Evolutionary conservation across 1,140 invertebrate species (phyloP), one percentile per base, ranked within the genome.

Genomic region (Homarus americanus): DNA sequence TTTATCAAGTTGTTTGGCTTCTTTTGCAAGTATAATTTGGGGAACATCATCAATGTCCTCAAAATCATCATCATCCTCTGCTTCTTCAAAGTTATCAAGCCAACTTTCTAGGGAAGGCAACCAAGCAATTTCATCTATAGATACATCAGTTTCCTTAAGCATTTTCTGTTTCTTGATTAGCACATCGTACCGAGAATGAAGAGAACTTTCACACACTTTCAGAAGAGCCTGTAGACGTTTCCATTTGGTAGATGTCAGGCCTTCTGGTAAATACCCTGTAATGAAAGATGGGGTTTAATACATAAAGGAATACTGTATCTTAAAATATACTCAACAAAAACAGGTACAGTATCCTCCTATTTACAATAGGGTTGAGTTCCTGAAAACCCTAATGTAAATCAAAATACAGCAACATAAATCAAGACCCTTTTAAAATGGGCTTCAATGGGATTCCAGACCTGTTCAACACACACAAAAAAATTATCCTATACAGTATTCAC

Each of bases 1-100:
- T 36, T 36, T 63, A 20, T 82, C 79, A 53, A 82, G 79, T 32
- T 82, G 79, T 36, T 63, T 63, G 53, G 49, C 79, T 63, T 36
- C 79, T 34, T 58, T 82, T 9, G 63, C 63, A 24, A 69, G n/a
- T 24, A 69, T 28, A 4, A 7, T 69, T 9, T 28, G 3, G n/a
- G n/a, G 10, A 32, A 28, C 9, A 69, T 28, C 5, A 10, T 69
- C 32, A 7, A 69, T 58, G 75, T 80, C 38, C 76, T 79, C 41
- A 28, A n/a, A n/a, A 53, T 32, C 5, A 10, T 28, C 41, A 34
- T 82, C 44, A 20, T 44, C 44, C 2, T 82, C 32, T 34, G 20
- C 32, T 3, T 24, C 49, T 63, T 53, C 41, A 80, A 82, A 82
- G 15, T 82, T 53, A 82, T 82, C 41, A 2, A 82, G 49, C 79